phyloP scores from a whole-genome alignment of 2,797 vertebrate genomes.

The Malacoraja senta region DNA sequence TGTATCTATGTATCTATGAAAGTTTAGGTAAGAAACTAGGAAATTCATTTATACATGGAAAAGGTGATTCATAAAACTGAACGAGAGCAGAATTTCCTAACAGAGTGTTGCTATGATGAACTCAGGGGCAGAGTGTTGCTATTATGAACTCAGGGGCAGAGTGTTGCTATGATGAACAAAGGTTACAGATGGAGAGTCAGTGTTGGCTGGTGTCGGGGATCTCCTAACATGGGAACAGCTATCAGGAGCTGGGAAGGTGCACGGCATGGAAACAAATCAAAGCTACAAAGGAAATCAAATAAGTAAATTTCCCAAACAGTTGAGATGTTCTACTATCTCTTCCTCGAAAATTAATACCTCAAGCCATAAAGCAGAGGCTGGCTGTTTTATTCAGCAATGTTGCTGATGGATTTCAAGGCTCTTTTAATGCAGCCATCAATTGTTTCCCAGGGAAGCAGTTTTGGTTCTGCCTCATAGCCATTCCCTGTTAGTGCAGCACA shows the following conservation, averaged over 20 bases:
- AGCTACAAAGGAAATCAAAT: not conserved
- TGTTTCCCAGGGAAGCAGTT: not conserved
- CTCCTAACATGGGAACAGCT: not conserved
- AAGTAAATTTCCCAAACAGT: not conserved
- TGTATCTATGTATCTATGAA: too few relatives aligned
- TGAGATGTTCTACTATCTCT: not conserved
- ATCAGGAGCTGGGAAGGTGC: not conserved
- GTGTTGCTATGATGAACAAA: not conserved
- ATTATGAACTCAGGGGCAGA: not conserved
- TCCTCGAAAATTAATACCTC: not conserved
- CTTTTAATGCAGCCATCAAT: conserved; percentile 32
- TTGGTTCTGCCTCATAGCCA: conserved; percentile 26
- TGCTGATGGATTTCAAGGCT: conserved; percentile 20
- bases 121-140: not conserved
- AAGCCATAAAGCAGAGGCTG: not conserved
- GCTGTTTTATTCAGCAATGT: not conserved
- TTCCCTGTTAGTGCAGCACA: conserved; percentile 21
- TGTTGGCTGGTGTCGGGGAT: not conserved
- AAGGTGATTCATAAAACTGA: not conserved
- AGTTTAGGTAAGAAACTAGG: not conserved
- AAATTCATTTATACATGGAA: not conserved
- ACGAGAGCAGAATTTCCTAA: not conserved
- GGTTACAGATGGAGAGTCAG: not conserved
- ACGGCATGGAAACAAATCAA: not conserved
- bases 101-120: too few relatives aligned